Base-by-base conservation (phyloP, 2,888 invertebrate species). In the Leucania comma region DNA sequence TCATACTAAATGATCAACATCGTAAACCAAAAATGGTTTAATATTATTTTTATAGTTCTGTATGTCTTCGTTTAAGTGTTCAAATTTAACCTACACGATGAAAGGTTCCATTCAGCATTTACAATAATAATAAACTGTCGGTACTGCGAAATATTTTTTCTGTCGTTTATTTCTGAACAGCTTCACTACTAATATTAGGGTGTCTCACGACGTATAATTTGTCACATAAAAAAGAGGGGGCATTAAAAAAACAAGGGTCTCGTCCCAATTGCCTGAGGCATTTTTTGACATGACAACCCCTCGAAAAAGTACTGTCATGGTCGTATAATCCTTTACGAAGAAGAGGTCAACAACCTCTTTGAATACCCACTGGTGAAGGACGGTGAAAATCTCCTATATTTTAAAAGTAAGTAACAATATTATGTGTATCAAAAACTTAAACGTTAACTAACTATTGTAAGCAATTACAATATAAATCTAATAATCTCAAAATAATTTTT, bases 241-340 rank as follows among this genome's bases (percentile, higher is more conserved):
- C 14, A 9, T 70, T 61, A 53, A 53, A 73, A 57, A 59, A 68
- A 56, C 48, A 76, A 50, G 69, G 69, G 72, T 26, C 63, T 62
- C 29, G 32, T 62, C 78, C 59, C 54, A 17, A 50, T 59, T 29
- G 58, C 72, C 53, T 53, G 1, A 12, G 72, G 72, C 72, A 62
- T 63, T 63, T 77, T 67, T 54, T 50, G 62, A 54, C 58, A 54
- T 62, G 42, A 20, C 48, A 32, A 69, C 46, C 38, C 48, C 58
- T 59, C 8, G 26, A 58, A 75, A 75, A 24, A 6, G 35, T 62
- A 72, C 62, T 63, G 58, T 42, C 58, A 77, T 61, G 51, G 68
- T 48, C 51, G 50, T 58, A 53, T 62, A 62, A 75, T 42, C 24
- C 62, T 22, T 59, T 56, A 56, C 59, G 56, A 51, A 32, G 59